phyloP scores from a whole-genome alignment of 1,140 invertebrate genomes.

The Heliconius congener region DNA sequence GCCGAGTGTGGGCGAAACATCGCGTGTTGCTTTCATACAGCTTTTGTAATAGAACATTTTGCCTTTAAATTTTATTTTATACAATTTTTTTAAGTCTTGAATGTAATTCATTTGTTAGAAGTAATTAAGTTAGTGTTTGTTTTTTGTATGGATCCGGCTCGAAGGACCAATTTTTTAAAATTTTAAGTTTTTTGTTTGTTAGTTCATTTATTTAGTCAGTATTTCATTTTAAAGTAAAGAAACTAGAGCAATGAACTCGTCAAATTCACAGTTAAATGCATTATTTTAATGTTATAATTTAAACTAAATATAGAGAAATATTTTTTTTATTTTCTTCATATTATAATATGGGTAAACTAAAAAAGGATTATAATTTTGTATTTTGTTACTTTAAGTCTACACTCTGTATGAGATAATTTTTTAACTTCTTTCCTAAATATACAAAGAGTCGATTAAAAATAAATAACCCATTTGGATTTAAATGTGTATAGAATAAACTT shows the following conservation, averaged over 20 bases:
- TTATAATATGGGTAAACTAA: neutral
- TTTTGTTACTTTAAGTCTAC: neutral
- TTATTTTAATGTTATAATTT: constrained; percentile 1
- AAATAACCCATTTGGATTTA: too few relatives aligned
- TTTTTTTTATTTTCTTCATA: neutral
- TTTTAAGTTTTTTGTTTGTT: too few relatives aligned
- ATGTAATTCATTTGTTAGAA: neutral
- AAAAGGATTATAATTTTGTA: neutral
- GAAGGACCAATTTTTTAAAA: too few relatives aligned
- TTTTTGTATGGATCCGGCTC: neutral
- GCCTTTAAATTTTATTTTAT: neutral
- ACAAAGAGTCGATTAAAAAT: too few relatives aligned
- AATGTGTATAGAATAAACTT: too few relatives aligned
- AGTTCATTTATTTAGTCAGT: too few relatives aligned
- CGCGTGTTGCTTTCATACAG: constrained; percentile 46
- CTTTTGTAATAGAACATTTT: constrained; percentile 1
- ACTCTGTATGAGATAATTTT: too few relatives aligned
- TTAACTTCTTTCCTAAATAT: too few relatives aligned
- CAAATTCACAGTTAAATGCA: neutral
- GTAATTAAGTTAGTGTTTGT: neutral
- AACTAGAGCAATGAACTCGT: neutral
- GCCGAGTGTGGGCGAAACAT: constrained; percentile 67
- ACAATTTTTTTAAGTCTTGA: neutral
- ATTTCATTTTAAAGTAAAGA: neutral
- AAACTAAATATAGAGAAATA: neutral